Evolutionary conservation across 2,888 invertebrate genomes (phyloP).

Genomic region (Balanococcus diminutus): DNA sequence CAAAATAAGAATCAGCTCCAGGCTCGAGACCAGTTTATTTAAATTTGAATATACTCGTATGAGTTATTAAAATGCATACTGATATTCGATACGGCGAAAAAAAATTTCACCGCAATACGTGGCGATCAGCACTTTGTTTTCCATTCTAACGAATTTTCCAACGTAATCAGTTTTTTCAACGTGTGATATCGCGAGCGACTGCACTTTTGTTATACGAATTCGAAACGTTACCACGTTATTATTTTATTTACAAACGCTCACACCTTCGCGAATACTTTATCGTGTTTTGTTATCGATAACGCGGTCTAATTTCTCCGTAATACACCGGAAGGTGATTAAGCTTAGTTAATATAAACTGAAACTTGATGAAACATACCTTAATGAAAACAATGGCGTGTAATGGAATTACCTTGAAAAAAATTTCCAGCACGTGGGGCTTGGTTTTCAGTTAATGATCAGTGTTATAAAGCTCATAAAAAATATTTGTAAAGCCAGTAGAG

Average conservation of each 20-base stretch:
- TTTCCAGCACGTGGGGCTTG: neutral
- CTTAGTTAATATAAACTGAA: neutral
- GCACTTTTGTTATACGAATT: neutral
- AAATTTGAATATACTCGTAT: neutral
- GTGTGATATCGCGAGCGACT: neutral
- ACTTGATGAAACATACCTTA: neutral
- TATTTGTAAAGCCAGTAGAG: no score
- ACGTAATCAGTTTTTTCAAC: neutral
- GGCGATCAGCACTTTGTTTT: neutral
- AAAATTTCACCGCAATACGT: neutral
- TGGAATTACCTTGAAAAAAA: neutral
- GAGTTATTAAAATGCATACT: neutral
- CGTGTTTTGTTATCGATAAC: neutral
- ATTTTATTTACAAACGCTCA: neutral
- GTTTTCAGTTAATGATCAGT: no score
- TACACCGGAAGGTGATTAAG: conserved; percentile 12
- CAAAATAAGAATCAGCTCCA: neutral
- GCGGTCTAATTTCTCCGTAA: neutral
- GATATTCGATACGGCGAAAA: neutral
- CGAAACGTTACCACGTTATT: neutral
- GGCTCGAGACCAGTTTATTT: neutral
- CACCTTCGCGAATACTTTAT: neutral
- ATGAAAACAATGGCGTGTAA: neutral
- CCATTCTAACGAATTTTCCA: neutral
- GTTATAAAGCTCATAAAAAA: no score